Base-by-base conservation (phyloP, 2,113 vertebrate genomes). In the Dromas ardeola region DNA sequence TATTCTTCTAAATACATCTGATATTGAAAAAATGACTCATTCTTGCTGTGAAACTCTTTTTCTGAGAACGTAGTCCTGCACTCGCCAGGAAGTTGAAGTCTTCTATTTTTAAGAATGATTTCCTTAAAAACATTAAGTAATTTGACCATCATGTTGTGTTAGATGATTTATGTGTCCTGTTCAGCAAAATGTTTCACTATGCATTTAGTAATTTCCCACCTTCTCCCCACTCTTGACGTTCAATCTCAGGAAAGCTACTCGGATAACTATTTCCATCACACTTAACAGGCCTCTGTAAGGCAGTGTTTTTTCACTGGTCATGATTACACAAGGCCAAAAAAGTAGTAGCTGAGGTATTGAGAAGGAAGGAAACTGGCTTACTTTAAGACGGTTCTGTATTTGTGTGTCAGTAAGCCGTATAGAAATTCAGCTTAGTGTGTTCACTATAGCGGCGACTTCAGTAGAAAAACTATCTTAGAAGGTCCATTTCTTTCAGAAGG, bases 31-130 rank as follows among this genome's bases (percentile, higher is more conserved):
- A 91, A 67, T 92, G 83, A 94, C 65, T 95, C 82, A 95, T 63
- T 65, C 52, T 72, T 94, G 38, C n/a, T 90, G 65, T 80, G 92
- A 77, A 94, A 55, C 12, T 9, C 67, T 63, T 32, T 90, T 81
- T 81, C 56, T 32, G 38, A 76, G 67, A 59, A n/a, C n/a, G n/a
- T n/a, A n/a, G n/a, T n/a, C n/a, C n/a, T n/a, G n/a, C n/a, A n/a
- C n/a, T n/a, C n/a, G n/a, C n/a, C n/a, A n/a, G n/a, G n/a, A n/a
- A n/a, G n/a, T n/a, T n/a, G 17, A 80, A 81, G 0, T 62, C 40
- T 50, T 81, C 88, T 96, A 86, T 94, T 97, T 95, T 90, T 66
- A 92, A 83, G 83, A 6, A 4, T 59, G 26, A 36, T 92, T 96
- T 95, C 88, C 79, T 65, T 87, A 90, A 93, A 89, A 88, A 87